Evolutionary conservation across 1,140 invertebrate species (phyloP).

Genomic region (Aplysia californica): DNA sequence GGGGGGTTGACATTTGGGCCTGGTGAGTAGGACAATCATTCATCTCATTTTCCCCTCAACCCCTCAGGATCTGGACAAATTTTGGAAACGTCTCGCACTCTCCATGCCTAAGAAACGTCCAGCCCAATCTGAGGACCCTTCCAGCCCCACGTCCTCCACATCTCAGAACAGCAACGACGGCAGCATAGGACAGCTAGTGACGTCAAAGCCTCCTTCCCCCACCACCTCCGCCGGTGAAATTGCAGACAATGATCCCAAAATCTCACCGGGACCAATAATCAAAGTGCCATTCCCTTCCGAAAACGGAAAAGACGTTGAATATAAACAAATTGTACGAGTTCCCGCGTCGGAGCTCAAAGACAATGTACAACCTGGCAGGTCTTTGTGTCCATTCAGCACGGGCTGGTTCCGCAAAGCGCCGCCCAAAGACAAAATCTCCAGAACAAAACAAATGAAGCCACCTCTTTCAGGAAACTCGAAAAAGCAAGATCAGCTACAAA

Average conservation of each 20-base stretch:
- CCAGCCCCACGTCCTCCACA: not conserved
- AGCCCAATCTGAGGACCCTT: not conserved
- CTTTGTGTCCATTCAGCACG: no score
- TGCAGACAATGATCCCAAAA: no score
- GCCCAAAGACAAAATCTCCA: no score
- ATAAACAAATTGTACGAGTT: constrained; percentile 5
- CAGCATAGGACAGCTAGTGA: not conserved
- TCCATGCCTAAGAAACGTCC: constrained; percentile 49
- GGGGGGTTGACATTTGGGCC: not conserved
- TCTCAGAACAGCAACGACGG: not conserved
- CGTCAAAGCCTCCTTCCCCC: not conserved
- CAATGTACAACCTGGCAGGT: no score
- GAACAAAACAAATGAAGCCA: no score
- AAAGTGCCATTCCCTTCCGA: not conserved
- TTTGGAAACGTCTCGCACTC: constrained; percentile 48
- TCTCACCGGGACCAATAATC: not conserved
- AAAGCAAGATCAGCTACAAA: no score
- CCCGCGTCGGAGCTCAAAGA: not conserved
- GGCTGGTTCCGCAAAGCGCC: no score
- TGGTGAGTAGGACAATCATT: not conserved
- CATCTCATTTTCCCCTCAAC: not conserved
- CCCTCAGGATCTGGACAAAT: constrained; percentile 35
- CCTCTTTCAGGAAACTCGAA: no score
- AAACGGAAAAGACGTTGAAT: no score
- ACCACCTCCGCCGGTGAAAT: no score